Evolutionary conservation across 2,113 vertebrate genomes (phyloP), one percentile per base, ranked within the genome.

Genomic region (Triplophysa tibetana): DNA sequence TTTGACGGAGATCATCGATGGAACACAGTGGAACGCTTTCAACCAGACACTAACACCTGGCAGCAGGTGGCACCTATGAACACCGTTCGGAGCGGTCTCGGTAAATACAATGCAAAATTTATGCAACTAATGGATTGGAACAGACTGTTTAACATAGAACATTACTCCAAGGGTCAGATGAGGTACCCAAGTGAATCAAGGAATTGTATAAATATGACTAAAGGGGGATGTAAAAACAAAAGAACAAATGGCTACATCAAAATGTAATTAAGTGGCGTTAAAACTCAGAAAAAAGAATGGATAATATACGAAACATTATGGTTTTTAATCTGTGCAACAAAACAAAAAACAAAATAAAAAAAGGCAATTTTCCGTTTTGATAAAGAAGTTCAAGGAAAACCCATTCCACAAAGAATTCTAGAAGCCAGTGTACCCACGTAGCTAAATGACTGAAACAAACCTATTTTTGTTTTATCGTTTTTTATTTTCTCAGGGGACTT

Each of bases 1-100:
- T 94, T 91, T 23, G 92, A 94, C 9, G 94, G 94, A 1, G 88
- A 90, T 82, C 91, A 88, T 84, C 91, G 93, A 68, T 92, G 92
- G 90, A 90, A 88, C 84, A 91, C 90, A 0, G 92, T 86, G 1
- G 94, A 95, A 68, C 90, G 91, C 77, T 95, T 93, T 86, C 89
- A 91, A 11, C 91, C 93, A 1, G 94, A 94, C 78, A 88, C 87
- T 2, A 92, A 94, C 88, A 87, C 83, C 56, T 95, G 93, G 94
- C 87, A 91, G 2, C 89, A 86, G 4, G 76, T 93, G 70, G 89
- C 92, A 8, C 88, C 92, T 21, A 94, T 94, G 93, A 86, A 67
- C 62, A 89, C 88, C 0, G 76, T 89, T 13, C 92, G 94, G 70
- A 94, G 94, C 8, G 93, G 94, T 17, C 88, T 94, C 19, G 94